Base-by-base conservation (phyloP, 1,140 invertebrate genomes). In the Camponotus pennsylvanicus region DNA sequence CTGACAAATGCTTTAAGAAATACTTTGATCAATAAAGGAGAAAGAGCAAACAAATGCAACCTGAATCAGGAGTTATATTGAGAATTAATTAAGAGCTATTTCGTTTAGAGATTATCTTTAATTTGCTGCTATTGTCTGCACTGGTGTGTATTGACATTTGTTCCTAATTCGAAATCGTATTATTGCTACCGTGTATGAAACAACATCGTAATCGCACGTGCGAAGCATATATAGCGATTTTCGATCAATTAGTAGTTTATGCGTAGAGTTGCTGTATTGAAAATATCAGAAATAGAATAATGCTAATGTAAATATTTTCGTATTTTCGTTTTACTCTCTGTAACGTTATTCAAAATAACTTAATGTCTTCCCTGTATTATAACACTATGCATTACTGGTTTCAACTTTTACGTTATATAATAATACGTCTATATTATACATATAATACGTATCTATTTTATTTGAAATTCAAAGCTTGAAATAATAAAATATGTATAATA, bases 81-180 rank as follows among this genome's bases (percentile, higher is more conserved):
- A 70, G 37, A 27, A n/a, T 15, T 70, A 82, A 82, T 61, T 82
- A 40, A 27, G 40, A 82, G 67, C 3, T 34, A 71, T 71, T 73
- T 73, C 42, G 57, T 11, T 7, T 37, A 18, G 21, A 7, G 21
- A 40, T 27, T 18, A 6, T n/a, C 21, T 83, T 73, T 61, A 73
- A 83, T 73, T 73, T 49, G 55, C 67, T 13, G 13, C 40, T 21
- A 73, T 73, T 73, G 79, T 82, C 11, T n/a, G 55, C 15, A 3
- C 1, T 21, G 13, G 7, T 2, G 27, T n/a, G 27, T 15, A 59
- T 59, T 27, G 78, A 18, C 27, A 45, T 55, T 82, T 57, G 66
- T 71, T 42, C 15, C 15, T 32, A n/a, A 69, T 79, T 80, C 32
- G 40, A n/a, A 13, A 18, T 73, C 18, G 18, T 13, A 61, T 83